phyloP scores from a whole-genome alignment of 2,113 vertebrate species.

The Xenopus borealis region DNA sequence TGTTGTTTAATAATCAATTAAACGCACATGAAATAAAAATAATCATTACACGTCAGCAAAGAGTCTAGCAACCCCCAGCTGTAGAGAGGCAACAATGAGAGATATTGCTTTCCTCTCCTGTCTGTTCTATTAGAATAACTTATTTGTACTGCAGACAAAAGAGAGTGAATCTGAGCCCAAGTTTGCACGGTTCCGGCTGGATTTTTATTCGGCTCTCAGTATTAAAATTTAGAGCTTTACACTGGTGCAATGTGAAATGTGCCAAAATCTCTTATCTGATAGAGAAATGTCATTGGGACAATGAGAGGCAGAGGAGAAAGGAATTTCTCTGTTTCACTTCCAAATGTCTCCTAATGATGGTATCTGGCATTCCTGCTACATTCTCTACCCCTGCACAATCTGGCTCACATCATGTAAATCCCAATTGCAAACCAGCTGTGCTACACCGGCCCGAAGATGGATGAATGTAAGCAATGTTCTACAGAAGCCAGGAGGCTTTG shows the following conservation, averaged over 20 bases:
- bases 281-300: conserved; percentile 38
- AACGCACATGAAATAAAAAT: too few relatives aligned
- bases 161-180: not conserved
- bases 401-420: conserved; percentile 29
- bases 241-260: conserved; percentile 21
- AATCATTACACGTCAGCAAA: too few relatives aligned
- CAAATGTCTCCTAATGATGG: conserved; percentile 40
- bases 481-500: not conserved
- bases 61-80: too few relatives aligned
- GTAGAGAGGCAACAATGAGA: too few relatives aligned
- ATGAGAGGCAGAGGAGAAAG: conserved; percentile 15
- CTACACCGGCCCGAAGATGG: conserved; percentile 2
- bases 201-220: not conserved
- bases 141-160: conserved; percentile 5
- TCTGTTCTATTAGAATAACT: too few relatives aligned
- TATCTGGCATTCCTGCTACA: conserved; percentile 33
- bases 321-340: conserved; percentile 42
- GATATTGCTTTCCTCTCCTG: too few relatives aligned
- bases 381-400: conserved; percentile 33
- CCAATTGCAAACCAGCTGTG: conserved; percentile 13
- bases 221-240: conserved; percentile 36
- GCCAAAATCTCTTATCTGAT: conserved; percentile 41
- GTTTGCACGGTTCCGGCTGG: not conserved
- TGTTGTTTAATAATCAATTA: too few relatives aligned
- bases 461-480: conserved; percentile 15